Conservation (phyloP, 2,113 vertebrate genomes). For the Morone saxatilis region DNA sequence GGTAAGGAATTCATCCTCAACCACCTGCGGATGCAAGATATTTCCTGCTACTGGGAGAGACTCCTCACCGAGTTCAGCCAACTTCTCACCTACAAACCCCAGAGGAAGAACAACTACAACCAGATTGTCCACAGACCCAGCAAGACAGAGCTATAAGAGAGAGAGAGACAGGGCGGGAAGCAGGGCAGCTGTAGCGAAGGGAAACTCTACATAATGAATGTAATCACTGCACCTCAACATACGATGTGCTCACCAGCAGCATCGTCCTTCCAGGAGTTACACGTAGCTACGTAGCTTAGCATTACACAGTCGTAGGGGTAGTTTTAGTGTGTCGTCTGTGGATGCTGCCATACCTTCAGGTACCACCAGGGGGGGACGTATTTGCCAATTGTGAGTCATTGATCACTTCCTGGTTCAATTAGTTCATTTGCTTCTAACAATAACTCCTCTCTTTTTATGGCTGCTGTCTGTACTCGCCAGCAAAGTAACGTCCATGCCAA, state of each 20-base stretch:
- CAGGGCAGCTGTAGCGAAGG: conserved; percentile 6
- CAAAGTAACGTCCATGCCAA: not conserved
- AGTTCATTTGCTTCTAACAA: not conserved
- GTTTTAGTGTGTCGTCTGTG: not conserved
- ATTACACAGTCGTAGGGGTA: not conserved
- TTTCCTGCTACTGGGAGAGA: conserved; percentile 95
- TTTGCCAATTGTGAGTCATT: not conserved
- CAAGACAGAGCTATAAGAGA: conserved; percentile 89
- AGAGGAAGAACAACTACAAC: conserved; percentile 84
- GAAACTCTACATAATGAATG: conserved; percentile 31
- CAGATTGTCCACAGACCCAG: conserved; percentile 82
- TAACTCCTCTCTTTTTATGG: not conserved
- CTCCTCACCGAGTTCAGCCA: conserved; percentile 90
- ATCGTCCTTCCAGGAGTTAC: not conserved
- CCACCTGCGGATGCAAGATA: conserved; percentile 92
- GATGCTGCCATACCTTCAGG: conserved; percentile 7
- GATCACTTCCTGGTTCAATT: conserved; percentile 1
- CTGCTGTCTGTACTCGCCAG: not conserved
- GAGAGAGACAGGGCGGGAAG: not conserved
- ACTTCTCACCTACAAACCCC: conserved; percentile 90
- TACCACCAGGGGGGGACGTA: conserved; percentile 15
- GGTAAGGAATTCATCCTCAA: conserved; percentile 91
- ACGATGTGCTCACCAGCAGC: not conserved
- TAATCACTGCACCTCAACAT: not conserved
- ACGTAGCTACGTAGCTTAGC: not conserved